phyloP scores from a whole-genome alignment of 2,797 vertebrate species.

The Microcaecilia unicolor region DNA sequence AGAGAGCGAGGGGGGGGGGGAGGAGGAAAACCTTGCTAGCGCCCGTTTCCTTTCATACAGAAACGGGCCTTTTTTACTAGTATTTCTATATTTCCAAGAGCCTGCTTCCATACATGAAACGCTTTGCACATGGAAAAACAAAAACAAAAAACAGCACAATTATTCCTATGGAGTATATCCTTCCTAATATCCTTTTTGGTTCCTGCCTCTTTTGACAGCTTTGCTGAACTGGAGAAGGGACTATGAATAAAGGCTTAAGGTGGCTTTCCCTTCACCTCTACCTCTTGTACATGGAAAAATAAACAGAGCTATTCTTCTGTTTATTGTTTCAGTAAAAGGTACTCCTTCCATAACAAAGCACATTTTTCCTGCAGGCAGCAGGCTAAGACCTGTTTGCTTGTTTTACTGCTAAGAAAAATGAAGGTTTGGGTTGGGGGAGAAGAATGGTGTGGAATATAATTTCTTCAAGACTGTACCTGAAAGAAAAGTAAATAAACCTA shows the following conservation, averaged over 20 bases:
- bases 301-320: constrained; percentile 41
- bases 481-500: too few relatives aligned
- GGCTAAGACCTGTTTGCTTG: constrained; percentile 32
- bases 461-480: too few relatives aligned
- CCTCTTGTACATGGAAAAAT: constrained; percentile 38
- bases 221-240: constrained; percentile 10
- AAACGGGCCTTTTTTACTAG: too few relatives aligned
- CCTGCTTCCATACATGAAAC: too few relatives aligned
- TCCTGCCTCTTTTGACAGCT: constrained; percentile 16
- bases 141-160: too few relatives aligned
- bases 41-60: too few relatives aligned
- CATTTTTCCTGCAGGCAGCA: constrained; percentile 32
- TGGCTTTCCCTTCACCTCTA: constrained; percentile 37
- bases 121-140: too few relatives aligned
- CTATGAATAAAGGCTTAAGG: constrained; percentile 25
- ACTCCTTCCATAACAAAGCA: constrained; percentile 40
- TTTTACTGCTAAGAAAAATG: constrained; percentile 30
- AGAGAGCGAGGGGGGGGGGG: too few relatives aligned
- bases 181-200: too few relatives aligned
- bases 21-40: too few relatives aligned
- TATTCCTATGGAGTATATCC: too few relatives aligned
- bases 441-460: neutral
- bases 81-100: too few relatives aligned
- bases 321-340: constrained; percentile 38
- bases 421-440: constrained; percentile 9